These are phyloP conservation scores for Mus pahari DNA, from an alignment of 2,113 vertebrate genomes.

Conservation along the genomic window DNA sequence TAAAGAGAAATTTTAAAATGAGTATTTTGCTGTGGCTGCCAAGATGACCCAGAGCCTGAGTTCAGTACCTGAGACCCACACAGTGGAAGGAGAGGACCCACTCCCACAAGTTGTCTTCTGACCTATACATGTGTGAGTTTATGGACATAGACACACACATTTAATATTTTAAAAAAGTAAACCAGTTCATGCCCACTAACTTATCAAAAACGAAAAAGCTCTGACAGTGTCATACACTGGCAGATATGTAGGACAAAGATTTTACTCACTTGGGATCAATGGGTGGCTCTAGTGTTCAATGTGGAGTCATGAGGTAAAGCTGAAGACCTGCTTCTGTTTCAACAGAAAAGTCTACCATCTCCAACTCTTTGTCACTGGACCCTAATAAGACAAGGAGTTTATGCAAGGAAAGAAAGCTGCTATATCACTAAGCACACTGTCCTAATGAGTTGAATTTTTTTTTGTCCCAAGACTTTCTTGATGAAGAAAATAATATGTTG, in stretches of 20 bases:
- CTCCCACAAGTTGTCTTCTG: neutral
- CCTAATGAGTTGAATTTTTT: neutral
- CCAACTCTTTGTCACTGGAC: neutral
- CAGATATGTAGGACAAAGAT: neutral
- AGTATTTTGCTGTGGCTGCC: neutral
- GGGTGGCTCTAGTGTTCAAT: neutral
- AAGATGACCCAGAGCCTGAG: neutral
- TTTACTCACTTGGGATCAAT: neutral
- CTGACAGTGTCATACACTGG: neutral
- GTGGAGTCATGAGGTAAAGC: neutral
- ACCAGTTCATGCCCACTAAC: neutral
- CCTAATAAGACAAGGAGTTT: neutral
- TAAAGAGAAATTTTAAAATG: no score
- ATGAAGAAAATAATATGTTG: neutral
- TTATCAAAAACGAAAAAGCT: conserved; percentile 3
- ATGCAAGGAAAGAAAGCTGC: neutral
- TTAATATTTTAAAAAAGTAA: neutral
- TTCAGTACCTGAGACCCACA: neutral
- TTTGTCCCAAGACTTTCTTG: neutral
- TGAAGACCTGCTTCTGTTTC: neutral
- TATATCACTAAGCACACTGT: neutral
- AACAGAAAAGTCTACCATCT: neutral
- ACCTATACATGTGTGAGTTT: neutral
- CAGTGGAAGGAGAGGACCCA: neutral
- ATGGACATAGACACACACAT: neutral